Percentiles rank a stretch among this genome's conserved stretches.
These are phyloP conservation scores for Molorchus minor DNA, from an alignment of 2,888 invertebrate species.

Conservation along the genomic window DNA sequence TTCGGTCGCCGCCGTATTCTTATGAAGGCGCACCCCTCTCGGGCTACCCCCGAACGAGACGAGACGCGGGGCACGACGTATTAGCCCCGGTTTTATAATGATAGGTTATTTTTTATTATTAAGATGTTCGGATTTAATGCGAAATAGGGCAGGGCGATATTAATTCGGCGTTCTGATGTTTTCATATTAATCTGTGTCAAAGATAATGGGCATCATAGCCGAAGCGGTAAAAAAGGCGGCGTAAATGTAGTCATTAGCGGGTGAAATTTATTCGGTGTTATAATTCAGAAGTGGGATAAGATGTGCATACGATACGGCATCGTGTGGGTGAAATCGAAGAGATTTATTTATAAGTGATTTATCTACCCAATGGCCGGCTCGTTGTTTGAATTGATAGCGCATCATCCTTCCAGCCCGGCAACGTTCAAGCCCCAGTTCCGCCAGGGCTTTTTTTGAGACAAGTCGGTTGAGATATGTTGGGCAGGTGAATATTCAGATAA, in stretches of 20 bases:
- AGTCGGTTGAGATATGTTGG: too few species aligned
- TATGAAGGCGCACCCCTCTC: slow-evolving; percentile 41
- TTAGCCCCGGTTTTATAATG: slow-evolving; percentile 53
- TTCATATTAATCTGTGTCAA: slow-evolving; percentile 46
- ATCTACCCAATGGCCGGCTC: too few species aligned
- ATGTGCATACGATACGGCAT: too few species aligned
- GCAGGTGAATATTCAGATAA: too few species aligned
- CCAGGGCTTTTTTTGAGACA: too few species aligned
- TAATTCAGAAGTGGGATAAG: slow-evolving; percentile 2
- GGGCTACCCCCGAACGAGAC: not conserved
- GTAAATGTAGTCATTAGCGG: slow-evolving; percentile 32
- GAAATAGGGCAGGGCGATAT: slow-evolving; percentile 41
- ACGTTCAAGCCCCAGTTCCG: too few species aligned
- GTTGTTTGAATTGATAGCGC: too few species aligned
- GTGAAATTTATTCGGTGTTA: slow-evolving; percentile 32
- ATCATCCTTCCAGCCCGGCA: too few species aligned
- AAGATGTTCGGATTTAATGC: slow-evolving; percentile 49
- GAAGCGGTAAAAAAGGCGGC: slow-evolving; percentile 34
- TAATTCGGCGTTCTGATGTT: slow-evolving; percentile 49
- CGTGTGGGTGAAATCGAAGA: too few species aligned
- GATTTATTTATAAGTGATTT: too few species aligned
- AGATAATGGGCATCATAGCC: slow-evolving; percentile 45
- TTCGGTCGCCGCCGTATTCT: slow-evolving; percentile 41
- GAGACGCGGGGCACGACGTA: slow-evolving; percentile 34
- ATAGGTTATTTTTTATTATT: slow-evolving; percentile 58